Evolutionary conservation across 2,113 vertebrate species (phyloP).

Genomic region (Tonatia bakeri): DNA sequence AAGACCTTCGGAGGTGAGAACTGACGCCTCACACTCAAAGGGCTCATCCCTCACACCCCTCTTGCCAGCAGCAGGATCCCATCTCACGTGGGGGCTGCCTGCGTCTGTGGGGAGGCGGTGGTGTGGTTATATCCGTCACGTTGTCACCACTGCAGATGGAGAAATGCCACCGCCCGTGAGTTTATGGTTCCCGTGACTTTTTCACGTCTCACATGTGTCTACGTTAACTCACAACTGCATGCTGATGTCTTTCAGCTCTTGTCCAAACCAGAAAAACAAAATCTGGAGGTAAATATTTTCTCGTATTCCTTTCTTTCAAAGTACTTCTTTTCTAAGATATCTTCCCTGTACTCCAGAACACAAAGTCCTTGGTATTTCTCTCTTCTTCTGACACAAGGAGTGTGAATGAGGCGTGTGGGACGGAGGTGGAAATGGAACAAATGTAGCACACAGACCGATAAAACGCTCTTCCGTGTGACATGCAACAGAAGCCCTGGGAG

Average conservation of each 20-base stretch:
- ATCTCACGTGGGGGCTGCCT: constrained; percentile 37
- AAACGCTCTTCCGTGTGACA: constrained; percentile 1
- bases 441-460: not conserved
- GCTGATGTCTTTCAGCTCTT: not conserved
- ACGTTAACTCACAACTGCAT: not conserved
- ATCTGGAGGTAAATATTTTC: not conserved
- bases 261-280: not conserved
- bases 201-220: not conserved
- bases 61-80: constrained; percentile 41
- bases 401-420: not conserved
- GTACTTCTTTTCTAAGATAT: not conserved
- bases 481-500: not conserved
- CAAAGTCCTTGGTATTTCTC: not conserved
- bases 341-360: not conserved
- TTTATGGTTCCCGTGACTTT: not conserved
- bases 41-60: constrained; percentile 59
- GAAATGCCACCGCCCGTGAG: constrained; percentile 63
- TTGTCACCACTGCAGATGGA: constrained; percentile 60
- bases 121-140: not conserved
- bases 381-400: not conserved
- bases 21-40: constrained; percentile 53
- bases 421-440: not conserved
- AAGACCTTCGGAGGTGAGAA: constrained; percentile 73
- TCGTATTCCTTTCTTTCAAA: constrained; percentile 1
- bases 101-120: constrained; percentile 41